These are phyloP conservation scores for Dicrostonyx torquatus DNA, from an alignment of 2,797 vertebrate genomes.

Conservation along the genomic window DNA sequence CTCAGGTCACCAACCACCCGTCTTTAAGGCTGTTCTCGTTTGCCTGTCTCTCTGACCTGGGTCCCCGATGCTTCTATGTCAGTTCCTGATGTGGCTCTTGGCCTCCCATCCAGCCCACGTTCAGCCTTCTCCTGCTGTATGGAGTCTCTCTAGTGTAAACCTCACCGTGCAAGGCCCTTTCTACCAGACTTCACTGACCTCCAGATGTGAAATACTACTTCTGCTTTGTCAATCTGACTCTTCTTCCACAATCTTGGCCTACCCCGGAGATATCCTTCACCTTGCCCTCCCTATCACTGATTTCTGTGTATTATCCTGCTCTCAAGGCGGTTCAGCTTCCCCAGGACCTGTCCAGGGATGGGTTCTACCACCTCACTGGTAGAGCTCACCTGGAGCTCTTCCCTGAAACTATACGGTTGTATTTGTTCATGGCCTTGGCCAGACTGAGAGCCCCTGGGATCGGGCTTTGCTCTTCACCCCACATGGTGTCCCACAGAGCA, in stretches of 20 bases:
- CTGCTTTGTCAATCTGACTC: not conserved
- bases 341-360: not conserved
- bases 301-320: not conserved
- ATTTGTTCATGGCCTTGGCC: not conserved
- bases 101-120: not conserved
- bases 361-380: accelerated
- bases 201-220: not conserved
- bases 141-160: not conserved
- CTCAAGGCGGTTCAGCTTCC: accelerated
- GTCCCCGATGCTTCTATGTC: not conserved
- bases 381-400: too few relatives aligned
- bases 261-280: accelerated
- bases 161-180: not conserved
- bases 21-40: not conserved
- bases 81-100: accelerated
- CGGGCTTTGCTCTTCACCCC: not conserved
- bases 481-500: not conserved
- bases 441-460: not conserved
- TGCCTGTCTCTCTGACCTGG: not conserved
- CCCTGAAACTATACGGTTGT: accelerated
- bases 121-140: not conserved
- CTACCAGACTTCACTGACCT: not conserved
- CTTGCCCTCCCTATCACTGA: not conserved
- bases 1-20: not conserved
- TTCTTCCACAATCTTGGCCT: not conserved